Base-by-base conservation (phyloP, 30 jellyfish, hydroid and myxozoan genomes). In the Aurelia coerulea region DNA sequence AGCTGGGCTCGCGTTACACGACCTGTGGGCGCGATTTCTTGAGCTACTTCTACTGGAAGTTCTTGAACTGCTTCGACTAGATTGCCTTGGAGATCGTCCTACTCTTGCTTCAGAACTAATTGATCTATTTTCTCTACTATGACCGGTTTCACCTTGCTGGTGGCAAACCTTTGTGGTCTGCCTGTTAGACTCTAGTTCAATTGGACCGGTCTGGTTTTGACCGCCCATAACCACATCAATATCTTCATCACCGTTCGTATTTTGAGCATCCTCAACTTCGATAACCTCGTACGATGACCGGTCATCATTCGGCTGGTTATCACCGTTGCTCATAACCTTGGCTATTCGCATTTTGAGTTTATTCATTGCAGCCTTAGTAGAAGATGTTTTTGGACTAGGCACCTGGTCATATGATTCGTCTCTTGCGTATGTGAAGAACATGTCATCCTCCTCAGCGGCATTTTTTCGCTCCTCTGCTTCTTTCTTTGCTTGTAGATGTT, bases 401-500 rank as follows among this genome's bases (percentile, higher is more conserved):
- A 93, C 98, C 98, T 93, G 94, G 37, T 87, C 85, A 71, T 88
- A 88, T 29, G 89, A 63, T n/a, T 90, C 97, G 46, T 94, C 99
- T 18, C 90, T 84, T 8, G 91, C 91, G 84, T 94, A 94, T 1
- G 99, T 94, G 94, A 83, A 94, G 81, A 94, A 89, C 99, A 94
- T 94, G 82, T 94, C 99, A 70, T 94, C 99, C 62, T 94, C 99
- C 79, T 94, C 96, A 41, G 83, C 95, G 0, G 99, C 99, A 62
- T 94, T 89, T 70, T 83, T 85, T 37, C 97, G 96, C 95, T 94
- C 99, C 88, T 90, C 97, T 23, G 97, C 99, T 74, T 94, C 99
- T 73, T 94, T 94, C 76, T 83, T 65, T 15, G 99, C 96, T 62
- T 90, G 99, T 82, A 94, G 68, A 76, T 94, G 99, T 65, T 94